A percentile compares a stretch with the other conserved stretches of the same genome.
These are phyloP conservation scores for Lepeophtheirus salmonis DNA, from an alignment of 1,140 invertebrate species.

Conservation along the genomic window DNA sequence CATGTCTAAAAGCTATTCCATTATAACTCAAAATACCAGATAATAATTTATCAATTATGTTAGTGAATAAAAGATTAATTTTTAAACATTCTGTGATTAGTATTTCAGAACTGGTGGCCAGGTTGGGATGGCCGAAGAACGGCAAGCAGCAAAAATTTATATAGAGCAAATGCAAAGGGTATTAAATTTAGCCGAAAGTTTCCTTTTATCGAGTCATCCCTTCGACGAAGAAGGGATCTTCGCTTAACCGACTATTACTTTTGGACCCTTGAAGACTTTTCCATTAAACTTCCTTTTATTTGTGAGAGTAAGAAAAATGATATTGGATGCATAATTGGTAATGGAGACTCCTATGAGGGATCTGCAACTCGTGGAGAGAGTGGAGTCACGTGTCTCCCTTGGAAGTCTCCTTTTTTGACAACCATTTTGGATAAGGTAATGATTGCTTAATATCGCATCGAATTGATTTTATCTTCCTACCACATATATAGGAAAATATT, in stretches of 20 bases:
- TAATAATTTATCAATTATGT: too few relatives aligned
- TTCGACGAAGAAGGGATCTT: neutral
- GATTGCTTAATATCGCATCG: too few relatives aligned
- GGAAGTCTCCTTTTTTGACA: slow-evolving; percentile 29
- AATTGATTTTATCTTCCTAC: too few relatives aligned
- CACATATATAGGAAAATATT: neutral
- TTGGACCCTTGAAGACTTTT: slow-evolving; percentile 34
- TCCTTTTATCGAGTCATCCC: neutral
- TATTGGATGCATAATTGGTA: slow-evolving; percentile 27
- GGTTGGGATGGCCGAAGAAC: slow-evolving; percentile 11
- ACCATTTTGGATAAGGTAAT: slow-evolving; percentile 27
- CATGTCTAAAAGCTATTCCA: too few relatives aligned
- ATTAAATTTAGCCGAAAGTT: slow-evolving; percentile 11
- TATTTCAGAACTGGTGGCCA: slow-evolving; percentile 15
- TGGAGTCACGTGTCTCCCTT: slow-evolving; percentile 33
- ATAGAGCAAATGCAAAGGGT: neutral
- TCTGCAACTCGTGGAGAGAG: slow-evolving; percentile 32
- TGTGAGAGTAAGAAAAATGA: slow-evolving; percentile 33
- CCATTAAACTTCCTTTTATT: slow-evolving; percentile 30
- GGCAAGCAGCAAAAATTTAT: slow-evolving; percentile 1
- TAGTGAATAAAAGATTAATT: too few relatives aligned
- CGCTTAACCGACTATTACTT: slow-evolving; percentile 33
- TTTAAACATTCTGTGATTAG: too few relatives aligned
- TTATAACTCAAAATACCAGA: too few relatives aligned
- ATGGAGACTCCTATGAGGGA: slow-evolving; percentile 24